Conservation (phyloP, 2,797 vertebrate species). For the Manis pentadactyla region DNA sequence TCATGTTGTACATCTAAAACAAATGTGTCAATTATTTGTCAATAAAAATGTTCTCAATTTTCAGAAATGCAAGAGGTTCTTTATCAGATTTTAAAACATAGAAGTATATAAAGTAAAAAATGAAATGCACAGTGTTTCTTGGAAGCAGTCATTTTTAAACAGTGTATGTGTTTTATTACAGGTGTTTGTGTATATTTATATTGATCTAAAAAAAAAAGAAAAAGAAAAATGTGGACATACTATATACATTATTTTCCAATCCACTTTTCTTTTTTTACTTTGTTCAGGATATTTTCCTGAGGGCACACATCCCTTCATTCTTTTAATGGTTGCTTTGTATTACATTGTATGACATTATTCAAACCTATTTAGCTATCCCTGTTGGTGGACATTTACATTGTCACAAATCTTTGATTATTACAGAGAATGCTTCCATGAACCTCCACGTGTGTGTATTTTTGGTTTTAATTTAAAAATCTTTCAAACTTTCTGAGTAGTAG, state of each 20-base stretch:
- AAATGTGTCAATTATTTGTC: background rate
- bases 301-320: background rate
- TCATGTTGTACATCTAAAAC: background rate
- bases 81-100: slow-evolving; percentile 13
- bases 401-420: background rate
- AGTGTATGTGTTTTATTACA: background rate
- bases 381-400: background rate
- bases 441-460: background rate
- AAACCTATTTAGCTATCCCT: background rate
- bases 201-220: background rate
- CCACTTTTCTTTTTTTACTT: background rate
- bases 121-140: background rate
- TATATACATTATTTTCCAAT: background rate
- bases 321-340: background rate
- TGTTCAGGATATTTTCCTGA: background rate
- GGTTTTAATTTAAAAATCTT: slow-evolving; percentile 17
- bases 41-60: background rate
- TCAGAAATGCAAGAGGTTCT: background rate
- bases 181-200: background rate
- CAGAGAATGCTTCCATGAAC: background rate
- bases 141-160: background rate
- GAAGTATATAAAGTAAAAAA: background rate
- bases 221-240: background rate
- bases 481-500: background rate
- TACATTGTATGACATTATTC: background rate